These are phyloP conservation scores for Acyrthosiphon pisum DNA, from an alignment of 1,140 invertebrate species.

Conservation along the genomic window DNA sequence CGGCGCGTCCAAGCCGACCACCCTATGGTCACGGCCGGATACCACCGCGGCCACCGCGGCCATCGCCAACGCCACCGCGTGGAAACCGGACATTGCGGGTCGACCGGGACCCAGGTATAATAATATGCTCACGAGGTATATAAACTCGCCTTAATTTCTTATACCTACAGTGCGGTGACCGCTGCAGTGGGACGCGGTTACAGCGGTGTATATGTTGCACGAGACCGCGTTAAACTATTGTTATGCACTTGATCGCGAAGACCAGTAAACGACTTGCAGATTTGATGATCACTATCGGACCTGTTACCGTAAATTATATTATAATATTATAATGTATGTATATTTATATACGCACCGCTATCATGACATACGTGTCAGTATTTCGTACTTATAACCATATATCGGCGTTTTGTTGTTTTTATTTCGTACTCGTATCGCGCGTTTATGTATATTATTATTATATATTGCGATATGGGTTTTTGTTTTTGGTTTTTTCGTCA, in stretches of 20 bases:
- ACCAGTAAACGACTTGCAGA: not conserved
- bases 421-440: not conserved
- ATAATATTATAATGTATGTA: not conserved
- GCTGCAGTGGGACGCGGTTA: not conserved
- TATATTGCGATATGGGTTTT: not conserved
- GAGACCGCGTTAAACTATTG: not conserved
- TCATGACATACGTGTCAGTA: not conserved
- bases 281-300: not conserved
- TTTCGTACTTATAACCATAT: not conserved
- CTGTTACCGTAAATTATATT: not conserved
- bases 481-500: constrained; percentile 9
- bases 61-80: not conserved
- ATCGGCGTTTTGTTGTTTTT: constrained; percentile 7
- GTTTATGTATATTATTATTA: not conserved
- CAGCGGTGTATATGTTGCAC: too few relatives aligned
- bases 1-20: not conserved
- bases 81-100: not conserved
- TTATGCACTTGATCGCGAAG: not conserved
- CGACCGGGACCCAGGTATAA: not conserved
- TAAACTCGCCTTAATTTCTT: too few relatives aligned
- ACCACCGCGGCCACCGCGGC: not conserved
- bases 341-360: not conserved
- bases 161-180: not conserved
- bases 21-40: not conserved
- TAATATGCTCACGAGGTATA: too few relatives aligned